Conservation (phyloP, 1,140 invertebrate genomes). For the Tribolium castaneum region DNA sequence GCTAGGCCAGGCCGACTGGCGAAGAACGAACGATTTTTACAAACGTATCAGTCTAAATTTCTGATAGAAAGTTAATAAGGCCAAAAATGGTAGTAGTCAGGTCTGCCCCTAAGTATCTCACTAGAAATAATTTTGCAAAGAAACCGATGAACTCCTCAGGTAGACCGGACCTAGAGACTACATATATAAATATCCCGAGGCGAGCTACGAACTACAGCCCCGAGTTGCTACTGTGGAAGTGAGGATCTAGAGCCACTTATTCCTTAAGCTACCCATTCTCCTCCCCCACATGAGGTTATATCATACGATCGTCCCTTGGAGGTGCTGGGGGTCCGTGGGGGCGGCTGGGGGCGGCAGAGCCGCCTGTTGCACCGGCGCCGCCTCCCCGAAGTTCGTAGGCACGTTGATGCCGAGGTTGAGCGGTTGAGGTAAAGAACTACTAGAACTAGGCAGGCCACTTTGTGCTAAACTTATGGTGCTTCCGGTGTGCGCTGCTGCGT, state of each 20-base stretch:
- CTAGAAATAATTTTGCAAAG: neutral
- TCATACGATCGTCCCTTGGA: conserved; percentile 92
- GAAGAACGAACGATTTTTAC: conserved; percentile 47
- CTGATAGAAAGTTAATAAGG: conserved; percentile 59
- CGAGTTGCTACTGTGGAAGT: conserved; percentile 54
- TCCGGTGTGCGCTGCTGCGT: conserved; percentile 64
- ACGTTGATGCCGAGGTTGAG: conserved; percentile 55
- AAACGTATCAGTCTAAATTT: conserved; percentile 57
- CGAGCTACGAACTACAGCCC: conserved; percentile 1
- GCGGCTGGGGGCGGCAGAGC: conserved; percentile 53
- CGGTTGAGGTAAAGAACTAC: conserved; percentile 62
- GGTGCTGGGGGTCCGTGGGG: conserved; percentile 76
- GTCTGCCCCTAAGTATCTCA: neutral
- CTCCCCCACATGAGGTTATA: conserved; percentile 91
- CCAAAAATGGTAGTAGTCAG: conserved; percentile 55
- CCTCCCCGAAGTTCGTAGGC: conserved; percentile 48
- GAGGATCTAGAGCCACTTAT: conserved; percentile 73
- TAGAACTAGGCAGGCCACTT: conserved; percentile 66
- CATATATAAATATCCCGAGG: neutral
- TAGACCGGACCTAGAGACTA: neutral
- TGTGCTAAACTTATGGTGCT: conserved; percentile 63
- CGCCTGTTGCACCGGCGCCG: conserved; percentile 49
- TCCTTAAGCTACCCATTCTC: conserved; percentile 76
- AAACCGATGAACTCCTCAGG: neutral
- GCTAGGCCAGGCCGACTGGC: conserved; percentile 49